A percentile compares a stretch with the other conserved stretches of the same genome.
Conservation (phyloP, 2,797 vertebrate genomes). For the Sebastiscus tertius region DNA sequence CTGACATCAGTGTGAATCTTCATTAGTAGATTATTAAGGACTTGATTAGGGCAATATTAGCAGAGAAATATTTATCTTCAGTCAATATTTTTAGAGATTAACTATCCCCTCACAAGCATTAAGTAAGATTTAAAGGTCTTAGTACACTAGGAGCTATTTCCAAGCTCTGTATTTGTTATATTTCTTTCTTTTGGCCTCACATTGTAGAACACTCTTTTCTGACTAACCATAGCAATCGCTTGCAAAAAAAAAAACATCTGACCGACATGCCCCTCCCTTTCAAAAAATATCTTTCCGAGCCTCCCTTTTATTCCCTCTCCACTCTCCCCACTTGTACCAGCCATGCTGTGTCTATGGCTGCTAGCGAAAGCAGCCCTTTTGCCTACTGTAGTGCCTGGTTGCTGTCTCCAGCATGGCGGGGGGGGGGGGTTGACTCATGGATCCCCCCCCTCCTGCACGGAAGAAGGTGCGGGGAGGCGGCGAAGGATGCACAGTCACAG, state of each 20-base stretch:
- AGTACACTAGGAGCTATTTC: not conserved
- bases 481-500: constrained; percentile 11
- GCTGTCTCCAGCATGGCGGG: constrained; percentile 29
- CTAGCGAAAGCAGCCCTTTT: constrained; percentile 50
- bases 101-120: not conserved
- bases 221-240: constrained; percentile 16
- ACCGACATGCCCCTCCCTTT: constrained; percentile 8
- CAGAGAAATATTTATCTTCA: constrained; percentile 24
- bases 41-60: constrained; percentile 8
- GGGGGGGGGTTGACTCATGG: constrained; percentile 33
- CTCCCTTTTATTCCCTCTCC: constrained; percentile 30
- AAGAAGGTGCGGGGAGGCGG: constrained; percentile 23
- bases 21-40: constrained; percentile 20
- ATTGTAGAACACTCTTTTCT: constrained; percentile 10
- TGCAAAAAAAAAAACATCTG: constrained; percentile 24
- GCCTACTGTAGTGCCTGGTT: constrained; percentile 20
- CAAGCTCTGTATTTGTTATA: not conserved
- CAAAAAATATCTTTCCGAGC: constrained; percentile 21
- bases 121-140: constrained; percentile 30
- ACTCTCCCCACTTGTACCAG: constrained; percentile 32
- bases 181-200: not conserved
- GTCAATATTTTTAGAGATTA: constrained; percentile 24
- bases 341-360: constrained; percentile 50
- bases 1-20: not conserved
- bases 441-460: constrained; percentile 17